Conservation (phyloP, 1,140 invertebrate species). For the Eubasilissa regina region DNA sequence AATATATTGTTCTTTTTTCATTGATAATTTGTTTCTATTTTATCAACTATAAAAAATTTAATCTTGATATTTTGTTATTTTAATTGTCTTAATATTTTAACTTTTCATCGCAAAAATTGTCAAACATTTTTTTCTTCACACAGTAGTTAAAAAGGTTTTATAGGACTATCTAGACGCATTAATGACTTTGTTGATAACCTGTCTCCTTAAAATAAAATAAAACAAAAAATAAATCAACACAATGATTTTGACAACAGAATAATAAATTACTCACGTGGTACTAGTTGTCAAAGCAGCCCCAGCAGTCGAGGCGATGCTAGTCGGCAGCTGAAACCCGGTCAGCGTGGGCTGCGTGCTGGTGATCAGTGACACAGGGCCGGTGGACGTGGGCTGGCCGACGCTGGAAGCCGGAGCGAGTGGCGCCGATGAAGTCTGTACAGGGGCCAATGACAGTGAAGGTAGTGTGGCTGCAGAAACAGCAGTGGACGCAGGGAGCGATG, state of each 20-base stretch:
- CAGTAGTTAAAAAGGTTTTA: too few species aligned
- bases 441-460: not conserved
- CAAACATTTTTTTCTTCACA: too few species aligned
- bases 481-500: not conserved
- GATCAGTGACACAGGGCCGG: not conserved
- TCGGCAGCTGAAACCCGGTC: not conserved
- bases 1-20: too few species aligned
- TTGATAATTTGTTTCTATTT: too few species aligned
- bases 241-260: constrained; percentile 18
- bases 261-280: constrained; percentile 68
- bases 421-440: not conserved
- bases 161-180: too few species aligned
- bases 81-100: too few species aligned
- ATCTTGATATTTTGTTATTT: too few species aligned
- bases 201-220: not conserved
- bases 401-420: not conserved
- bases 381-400: not conserved
- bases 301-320: constrained; percentile 56
- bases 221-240: not conserved
- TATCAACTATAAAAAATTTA: too few species aligned
- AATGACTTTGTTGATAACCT: too few species aligned
- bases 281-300: constrained; percentile 67
- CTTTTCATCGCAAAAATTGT: too few species aligned
- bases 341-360: not conserved
- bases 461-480: not conserved